Percentiles rank a stretch among this genome's conserved stretches.
These are phyloP conservation scores for Lethrus apterus DNA, from an alignment of 1,140 invertebrate species.

Conservation along the genomic window DNA sequence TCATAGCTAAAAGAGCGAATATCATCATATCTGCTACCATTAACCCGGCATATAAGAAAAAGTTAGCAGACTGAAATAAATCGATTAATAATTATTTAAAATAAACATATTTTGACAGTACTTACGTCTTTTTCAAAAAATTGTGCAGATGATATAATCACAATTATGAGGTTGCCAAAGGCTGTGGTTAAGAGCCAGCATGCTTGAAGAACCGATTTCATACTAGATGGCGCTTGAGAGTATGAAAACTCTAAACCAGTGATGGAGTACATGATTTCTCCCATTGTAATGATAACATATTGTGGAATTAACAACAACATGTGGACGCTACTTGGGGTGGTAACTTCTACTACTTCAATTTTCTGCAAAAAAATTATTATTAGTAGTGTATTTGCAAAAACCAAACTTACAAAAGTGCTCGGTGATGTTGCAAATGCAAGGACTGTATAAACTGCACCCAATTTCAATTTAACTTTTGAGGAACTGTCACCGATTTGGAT, in stretches of 20 bases:
- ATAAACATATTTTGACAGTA: neutral
- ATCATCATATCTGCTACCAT: constrained; percentile 78
- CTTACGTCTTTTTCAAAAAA: constrained; percentile 56
- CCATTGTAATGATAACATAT: constrained; percentile 78
- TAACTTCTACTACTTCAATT: constrained; percentile 40
- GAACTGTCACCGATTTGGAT: constrained; percentile 12
- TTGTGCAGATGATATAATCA: constrained; percentile 63
- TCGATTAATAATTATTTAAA: neutral
- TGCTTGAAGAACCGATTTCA: constrained; percentile 89
- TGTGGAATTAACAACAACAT: constrained; percentile 83
- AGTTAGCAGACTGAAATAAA: constrained; percentile 64
- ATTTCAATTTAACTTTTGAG: constrained; percentile 9
- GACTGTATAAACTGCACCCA: constrained; percentile 31
- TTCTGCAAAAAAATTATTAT: constrained; percentile 16
- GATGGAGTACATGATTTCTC: constrained; percentile 80
- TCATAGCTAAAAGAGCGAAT: constrained; percentile 68
- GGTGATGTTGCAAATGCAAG: neutral
- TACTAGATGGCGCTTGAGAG: constrained; percentile 77
- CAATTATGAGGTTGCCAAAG: constrained; percentile 83
- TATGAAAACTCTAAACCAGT: constrained; percentile 91
- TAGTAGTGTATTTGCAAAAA: neutral
- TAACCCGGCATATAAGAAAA: constrained; percentile 79
- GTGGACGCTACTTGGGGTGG: constrained; percentile 61
- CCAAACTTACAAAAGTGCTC: neutral
- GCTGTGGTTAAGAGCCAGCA: constrained; percentile 85